phyloP scores from a whole-genome alignment of 2,797 vertebrate species.

The Graptemys geographica region DNA sequence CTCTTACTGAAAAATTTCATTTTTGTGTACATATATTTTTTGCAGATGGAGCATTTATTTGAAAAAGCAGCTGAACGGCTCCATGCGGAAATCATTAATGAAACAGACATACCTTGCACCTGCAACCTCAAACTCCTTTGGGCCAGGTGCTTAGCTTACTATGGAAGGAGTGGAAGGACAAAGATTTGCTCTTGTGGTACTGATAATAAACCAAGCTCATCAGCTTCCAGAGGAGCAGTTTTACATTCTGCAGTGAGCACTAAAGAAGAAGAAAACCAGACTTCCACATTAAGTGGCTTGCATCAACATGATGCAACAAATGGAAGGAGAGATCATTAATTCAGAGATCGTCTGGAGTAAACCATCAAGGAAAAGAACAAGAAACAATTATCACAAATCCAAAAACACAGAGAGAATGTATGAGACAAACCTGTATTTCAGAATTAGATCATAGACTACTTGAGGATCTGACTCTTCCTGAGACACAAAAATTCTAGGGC shows the following conservation, averaged over 20 bases:
- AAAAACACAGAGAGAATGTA: not conserved
- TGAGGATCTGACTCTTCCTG: slow-evolving; percentile 61
- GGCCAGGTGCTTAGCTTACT: slow-evolving; percentile 48
- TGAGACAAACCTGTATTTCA: not conserved
- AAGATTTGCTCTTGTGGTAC: not conserved
- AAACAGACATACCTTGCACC: slow-evolving; percentile 17
- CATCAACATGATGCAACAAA: not conserved
- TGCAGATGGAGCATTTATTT: slow-evolving; percentile 10
- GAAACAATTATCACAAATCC: not conserved
- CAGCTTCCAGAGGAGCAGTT: not conserved
- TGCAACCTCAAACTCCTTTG: slow-evolving; percentile 26
- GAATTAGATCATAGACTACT: slow-evolving; percentile 51
- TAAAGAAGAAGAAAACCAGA: not conserved
- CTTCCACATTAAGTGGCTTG: not conserved
- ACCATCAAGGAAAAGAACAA: not conserved
- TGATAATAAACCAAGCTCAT: not conserved
- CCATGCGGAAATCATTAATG: not conserved
- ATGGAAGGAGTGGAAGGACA: slow-evolving; percentile 35
- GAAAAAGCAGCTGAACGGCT: not conserved
- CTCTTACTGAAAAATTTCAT: not conserved
- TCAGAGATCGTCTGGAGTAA: not conserved
- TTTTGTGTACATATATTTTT: not conserved
- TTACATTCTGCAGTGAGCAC: not conserved
- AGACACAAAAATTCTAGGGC: slow-evolving; percentile 81
- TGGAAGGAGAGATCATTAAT: not conserved